These are phyloP conservation scores for Gambusia affinis DNA, from an alignment of 2,113 vertebrate species.

Conservation along the genomic window DNA sequence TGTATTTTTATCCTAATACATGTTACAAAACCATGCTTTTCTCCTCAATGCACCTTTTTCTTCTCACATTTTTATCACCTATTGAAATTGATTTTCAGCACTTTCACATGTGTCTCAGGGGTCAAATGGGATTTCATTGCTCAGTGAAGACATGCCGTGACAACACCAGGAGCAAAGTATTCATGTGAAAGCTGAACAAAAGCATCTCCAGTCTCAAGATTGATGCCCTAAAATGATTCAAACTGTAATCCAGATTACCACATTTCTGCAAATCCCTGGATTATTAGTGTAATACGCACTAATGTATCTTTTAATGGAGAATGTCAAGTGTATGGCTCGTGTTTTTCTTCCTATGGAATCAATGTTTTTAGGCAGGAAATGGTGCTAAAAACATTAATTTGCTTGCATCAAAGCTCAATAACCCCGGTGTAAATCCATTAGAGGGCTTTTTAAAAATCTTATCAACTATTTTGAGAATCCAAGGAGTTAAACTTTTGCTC, in stretches of 20 bases:
- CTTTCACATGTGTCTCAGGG: background rate
- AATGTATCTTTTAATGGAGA: conserved; percentile 75
- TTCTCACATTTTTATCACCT: background rate
- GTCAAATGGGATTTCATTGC: too few relatives aligned
- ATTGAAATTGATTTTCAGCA: background rate
- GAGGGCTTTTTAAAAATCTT: conserved; percentile 14
- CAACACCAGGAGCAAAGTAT: conserved; percentile 1
- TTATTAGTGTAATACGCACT: conserved; percentile 73
- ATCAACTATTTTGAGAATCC: conserved; percentile 31
- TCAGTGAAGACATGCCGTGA: background rate
- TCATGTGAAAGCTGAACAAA: background rate
- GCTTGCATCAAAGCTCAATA: conserved; percentile 19
- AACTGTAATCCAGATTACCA: conserved; percentile 75
- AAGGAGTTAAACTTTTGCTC: conserved; percentile 19
- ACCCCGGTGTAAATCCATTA: conserved; percentile 32
- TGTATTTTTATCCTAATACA: background rate
- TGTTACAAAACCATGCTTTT: background rate
- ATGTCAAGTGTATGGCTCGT: conserved; percentile 8
- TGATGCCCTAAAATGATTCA: conserved; percentile 55
- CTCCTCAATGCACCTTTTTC: background rate
- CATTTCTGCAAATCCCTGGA: conserved; percentile 57
- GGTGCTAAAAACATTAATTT: background rate
- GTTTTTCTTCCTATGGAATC: conserved; percentile 53
- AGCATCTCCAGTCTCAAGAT: conserved; percentile 5
- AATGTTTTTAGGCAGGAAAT: conserved; percentile 43